These are phyloP conservation scores for Phrynocephalus forsythii DNA, from an alignment of 2,797 vertebrate genomes.

Conservation along the genomic window DNA sequence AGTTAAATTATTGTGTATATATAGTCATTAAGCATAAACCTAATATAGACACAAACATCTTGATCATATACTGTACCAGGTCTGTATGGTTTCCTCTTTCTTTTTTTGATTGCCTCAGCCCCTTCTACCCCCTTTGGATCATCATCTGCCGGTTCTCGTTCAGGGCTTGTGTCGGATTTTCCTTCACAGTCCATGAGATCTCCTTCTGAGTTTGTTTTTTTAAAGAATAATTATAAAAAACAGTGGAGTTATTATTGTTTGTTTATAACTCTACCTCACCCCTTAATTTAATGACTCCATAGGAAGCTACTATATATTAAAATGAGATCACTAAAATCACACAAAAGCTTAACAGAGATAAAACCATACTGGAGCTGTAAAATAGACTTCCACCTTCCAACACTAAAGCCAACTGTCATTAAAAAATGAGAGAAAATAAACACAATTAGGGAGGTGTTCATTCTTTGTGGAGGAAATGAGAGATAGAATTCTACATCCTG, in stretches of 20 bases:
- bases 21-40: neutral
- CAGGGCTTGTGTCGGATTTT: slow-evolving; percentile 98
- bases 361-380: neutral
- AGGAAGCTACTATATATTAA: neutral
- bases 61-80: slow-evolving; percentile 86
- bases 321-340: neutral
- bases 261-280: neutral
- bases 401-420: neutral
- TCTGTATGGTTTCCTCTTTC: slow-evolving; percentile 97
- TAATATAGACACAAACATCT: neutral
- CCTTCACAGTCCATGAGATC: slow-evolving; percentile 95
- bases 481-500: neutral
- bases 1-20: neutral
- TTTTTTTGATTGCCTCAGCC: slow-evolving; percentile 91
- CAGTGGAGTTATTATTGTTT: neutral
- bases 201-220: slow-evolving; percentile 82
- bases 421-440: neutral
- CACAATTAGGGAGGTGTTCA: neutral
- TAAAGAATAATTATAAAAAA: slow-evolving; percentile 27
- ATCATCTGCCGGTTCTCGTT: slow-evolving; percentile 92
- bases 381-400: neutral
- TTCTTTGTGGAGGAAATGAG: neutral
- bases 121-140: slow-evolving; percentile 88
- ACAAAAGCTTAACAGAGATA: neutral
- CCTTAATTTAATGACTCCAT: neutral